Percentiles rank a stretch among this genome's conserved stretches.
These are phyloP conservation scores for Rhamnusium bicolor DNA, from an alignment of 2,888 invertebrate species.

Conservation along the genomic window DNA sequence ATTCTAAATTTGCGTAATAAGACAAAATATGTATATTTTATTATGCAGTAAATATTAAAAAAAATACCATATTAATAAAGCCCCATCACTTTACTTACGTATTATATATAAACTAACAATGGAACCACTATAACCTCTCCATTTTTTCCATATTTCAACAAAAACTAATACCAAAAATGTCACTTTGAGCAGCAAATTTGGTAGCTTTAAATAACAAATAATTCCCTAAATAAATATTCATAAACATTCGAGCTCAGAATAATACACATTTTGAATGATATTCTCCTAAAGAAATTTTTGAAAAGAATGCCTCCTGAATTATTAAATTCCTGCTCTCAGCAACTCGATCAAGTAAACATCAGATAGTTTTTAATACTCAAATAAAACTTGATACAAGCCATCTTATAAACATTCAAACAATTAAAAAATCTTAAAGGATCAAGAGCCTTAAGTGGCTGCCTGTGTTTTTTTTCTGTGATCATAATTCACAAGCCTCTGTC, in stretches of 20 bases:
- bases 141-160: background rate
- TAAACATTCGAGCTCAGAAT: background rate
- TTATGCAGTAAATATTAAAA: background rate
- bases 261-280: background rate
- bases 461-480: conserved; percentile 79
- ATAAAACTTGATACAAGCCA: conserved; percentile 11
- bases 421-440: background rate
- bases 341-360: background rate
- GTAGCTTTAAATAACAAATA: background rate
- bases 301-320: background rate
- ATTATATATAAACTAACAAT: background rate
- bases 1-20: background rate
- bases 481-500: conserved; percentile 97
- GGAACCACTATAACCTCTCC: background rate
- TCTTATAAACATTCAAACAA: background rate
- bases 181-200: background rate
- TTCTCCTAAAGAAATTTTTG: background rate
- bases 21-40: background rate
- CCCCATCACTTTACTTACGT: background rate
- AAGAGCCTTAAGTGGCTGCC: conserved; percentile 17
- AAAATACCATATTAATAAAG: background rate
- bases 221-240: background rate
- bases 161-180: background rate
- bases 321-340: background rate
- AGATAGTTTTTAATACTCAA: background rate